Evolutionary conservation across 2,888 invertebrate genomes (phyloP).

Genomic region (Troilus luridus): DNA sequence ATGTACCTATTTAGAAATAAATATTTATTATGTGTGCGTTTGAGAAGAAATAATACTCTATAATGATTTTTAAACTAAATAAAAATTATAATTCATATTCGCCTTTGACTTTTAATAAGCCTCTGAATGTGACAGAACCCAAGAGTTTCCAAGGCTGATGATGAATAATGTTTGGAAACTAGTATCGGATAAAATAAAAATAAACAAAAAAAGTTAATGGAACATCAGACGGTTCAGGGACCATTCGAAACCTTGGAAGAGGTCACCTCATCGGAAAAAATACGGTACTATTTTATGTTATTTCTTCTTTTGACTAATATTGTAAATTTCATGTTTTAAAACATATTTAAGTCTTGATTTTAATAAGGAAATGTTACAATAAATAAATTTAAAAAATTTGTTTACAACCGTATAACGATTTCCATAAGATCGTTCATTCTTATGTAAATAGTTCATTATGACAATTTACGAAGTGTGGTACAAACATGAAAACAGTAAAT

Average conservation of each 20-base stretch:
- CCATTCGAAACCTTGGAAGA: neutral
- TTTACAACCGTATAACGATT: neutral
- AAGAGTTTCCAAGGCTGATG: neutral
- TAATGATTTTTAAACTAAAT: too few species aligned
- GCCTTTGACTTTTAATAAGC: neutral
- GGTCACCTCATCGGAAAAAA: neutral
- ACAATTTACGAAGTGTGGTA: neutral
- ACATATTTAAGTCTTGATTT: too few species aligned
- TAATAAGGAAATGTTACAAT: too few species aligned
- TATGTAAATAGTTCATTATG: neutral
- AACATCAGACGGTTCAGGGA: slow-evolving; percentile 20
- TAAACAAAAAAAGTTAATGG: slow-evolving; percentile 38
- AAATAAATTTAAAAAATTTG: neutral
- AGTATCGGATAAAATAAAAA: neutral
- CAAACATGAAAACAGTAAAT: neutral
- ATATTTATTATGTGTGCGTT: too few species aligned
- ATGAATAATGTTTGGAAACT: slow-evolving; percentile 13
- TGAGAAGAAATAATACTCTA: too few species aligned
- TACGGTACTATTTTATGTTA: neutral
- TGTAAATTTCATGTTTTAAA: neutral
- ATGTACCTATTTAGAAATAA: too few species aligned
- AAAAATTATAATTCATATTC: too few species aligned
- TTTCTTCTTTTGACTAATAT: neutral
- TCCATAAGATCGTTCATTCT: neutral
- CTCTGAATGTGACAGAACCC: neutral